These are phyloP conservation scores for Lysandra coridon DNA, from an alignment of 2,888 invertebrate genomes.

Conservation along the genomic window DNA sequence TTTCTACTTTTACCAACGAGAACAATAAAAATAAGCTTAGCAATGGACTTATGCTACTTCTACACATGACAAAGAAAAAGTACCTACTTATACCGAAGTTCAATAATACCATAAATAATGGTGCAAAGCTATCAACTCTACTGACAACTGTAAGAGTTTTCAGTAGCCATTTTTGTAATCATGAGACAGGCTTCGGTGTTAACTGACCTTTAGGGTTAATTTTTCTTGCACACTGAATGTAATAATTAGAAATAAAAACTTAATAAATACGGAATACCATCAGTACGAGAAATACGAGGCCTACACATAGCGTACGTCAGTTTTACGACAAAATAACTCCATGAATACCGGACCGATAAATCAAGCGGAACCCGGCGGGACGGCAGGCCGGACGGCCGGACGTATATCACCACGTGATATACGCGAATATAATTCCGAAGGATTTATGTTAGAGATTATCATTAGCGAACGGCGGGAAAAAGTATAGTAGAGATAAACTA, in stretches of 20 bases:
- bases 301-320: neutral
- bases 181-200: no score
- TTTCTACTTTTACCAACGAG: no score
- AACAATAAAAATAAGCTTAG: no score
- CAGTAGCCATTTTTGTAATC: no score
- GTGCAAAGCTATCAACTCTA: no score
- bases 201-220: neutral
- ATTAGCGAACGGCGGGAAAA: neutral
- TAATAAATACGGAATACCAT: neutral
- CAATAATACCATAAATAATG: no score
- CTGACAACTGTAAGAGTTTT: no score
- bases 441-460: conserved; percentile 14
- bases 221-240: neutral
- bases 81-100: no score
- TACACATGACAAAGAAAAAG: no score
- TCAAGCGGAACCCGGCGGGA: neutral
- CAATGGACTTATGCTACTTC: no score
- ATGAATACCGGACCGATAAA: conserved; percentile 21
- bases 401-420: conserved; percentile 10
- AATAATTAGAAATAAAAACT: neutral
- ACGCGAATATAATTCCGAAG: conserved; percentile 21
- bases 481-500: neutral
- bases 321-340: conserved; percentile 10
- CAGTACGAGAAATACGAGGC: neutral
- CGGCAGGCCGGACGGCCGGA: neutral